Percentiles rank a stretch among this genome's conserved stretches.
These are phyloP conservation scores for Metaphire vulgaris DNA, from an alignment of 1,140 invertebrate genomes.

Conservation along the genomic window DNA sequence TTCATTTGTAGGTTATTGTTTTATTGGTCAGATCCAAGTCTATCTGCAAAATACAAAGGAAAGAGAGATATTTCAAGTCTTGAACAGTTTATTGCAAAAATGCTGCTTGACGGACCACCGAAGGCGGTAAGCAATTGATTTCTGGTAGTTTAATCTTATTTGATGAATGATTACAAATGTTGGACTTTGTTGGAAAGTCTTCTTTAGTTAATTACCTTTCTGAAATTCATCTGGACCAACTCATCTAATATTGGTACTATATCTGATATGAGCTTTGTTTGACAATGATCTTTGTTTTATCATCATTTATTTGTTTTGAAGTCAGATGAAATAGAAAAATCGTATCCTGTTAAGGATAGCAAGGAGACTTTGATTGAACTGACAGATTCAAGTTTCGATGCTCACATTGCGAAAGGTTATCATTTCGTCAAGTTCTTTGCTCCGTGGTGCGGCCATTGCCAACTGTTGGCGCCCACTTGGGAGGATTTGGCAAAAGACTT, in stretches of 20 bases:
- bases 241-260: no score
- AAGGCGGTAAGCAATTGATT: not conserved
- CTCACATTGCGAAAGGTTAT: conserved; percentile 60
- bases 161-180: no score
- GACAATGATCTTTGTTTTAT: no score
- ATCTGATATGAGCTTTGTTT: no score
- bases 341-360: no score
- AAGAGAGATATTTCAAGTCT: not conserved
- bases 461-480: conserved; percentile 68
- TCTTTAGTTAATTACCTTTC: no score
- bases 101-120: not conserved
- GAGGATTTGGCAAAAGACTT: conserved; percentile 61
- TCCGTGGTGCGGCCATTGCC: conserved; percentile 80
- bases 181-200: no score
- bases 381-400: conserved; percentile 65
- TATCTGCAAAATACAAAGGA: not conserved
- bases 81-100: not conserved
- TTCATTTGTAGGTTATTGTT: not conserved
- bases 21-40: not conserved
- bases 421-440: conserved; percentile 80
- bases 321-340: no score
- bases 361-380: conserved; percentile 57
- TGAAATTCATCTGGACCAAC: no score
- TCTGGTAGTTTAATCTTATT: no score
- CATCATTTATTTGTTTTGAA: no score